Evolutionary conservation across 2,888 invertebrate species (phyloP).

Genomic region (Dicyrtomina minuta): DNA sequence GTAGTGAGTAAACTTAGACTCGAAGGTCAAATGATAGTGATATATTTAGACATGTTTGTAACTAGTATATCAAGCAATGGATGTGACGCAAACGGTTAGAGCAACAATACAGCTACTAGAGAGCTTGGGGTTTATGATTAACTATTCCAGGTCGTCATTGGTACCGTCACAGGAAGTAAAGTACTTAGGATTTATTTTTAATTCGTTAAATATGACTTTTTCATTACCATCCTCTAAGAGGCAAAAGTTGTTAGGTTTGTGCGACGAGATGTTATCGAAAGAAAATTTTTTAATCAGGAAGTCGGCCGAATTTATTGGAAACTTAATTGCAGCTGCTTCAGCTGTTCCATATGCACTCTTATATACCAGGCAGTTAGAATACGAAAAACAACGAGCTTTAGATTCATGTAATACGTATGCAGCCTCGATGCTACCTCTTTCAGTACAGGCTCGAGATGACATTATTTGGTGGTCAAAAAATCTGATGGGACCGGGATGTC

Average conservation of each 20-base stretch:
- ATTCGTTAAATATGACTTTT: background rate
- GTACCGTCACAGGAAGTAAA: background rate
- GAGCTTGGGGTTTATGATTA: constrained; percentile 10
- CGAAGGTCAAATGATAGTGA: constrained; percentile 13
- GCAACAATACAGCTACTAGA: background rate
- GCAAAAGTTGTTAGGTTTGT: background rate
- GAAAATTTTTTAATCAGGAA: background rate
- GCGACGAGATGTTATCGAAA: background rate
- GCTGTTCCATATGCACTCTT: constrained; percentile 3
- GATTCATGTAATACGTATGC: background rate
- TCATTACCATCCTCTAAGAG: background rate
- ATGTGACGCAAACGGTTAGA: background rate
- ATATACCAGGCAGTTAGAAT: constrained; percentile 3
- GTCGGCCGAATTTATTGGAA: constrained; percentile 2
- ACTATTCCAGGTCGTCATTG: background rate
- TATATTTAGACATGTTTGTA: constrained; percentile 36
- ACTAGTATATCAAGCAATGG: too few species aligned
- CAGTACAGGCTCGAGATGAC: background rate
- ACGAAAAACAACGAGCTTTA: background rate
- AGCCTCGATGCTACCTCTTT: background rate
- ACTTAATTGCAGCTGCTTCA: constrained; percentile 9
- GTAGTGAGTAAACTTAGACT: constrained; percentile 20
- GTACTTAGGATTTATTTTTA: constrained; percentile 28
- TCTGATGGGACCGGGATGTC: too few species aligned
- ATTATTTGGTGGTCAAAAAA: background rate